These are phyloP conservation scores for Sphyrna mokarran DNA, from an alignment of 2,113 vertebrate genomes.

Conservation along the genomic window DNA sequence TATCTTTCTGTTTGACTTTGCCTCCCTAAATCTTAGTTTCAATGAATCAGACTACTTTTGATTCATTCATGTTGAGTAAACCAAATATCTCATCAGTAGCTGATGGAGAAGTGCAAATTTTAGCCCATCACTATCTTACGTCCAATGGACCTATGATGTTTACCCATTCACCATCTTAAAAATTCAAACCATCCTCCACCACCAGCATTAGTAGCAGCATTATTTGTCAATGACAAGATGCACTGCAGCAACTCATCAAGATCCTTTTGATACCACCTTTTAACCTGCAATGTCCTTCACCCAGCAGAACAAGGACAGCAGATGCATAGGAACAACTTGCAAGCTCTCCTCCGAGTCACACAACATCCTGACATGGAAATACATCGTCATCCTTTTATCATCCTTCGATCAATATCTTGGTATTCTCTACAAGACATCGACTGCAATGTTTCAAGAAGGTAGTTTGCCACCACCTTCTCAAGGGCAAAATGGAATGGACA, in stretches of 20 bases:
- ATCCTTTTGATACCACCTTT: background rate
- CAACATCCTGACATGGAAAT: too few relatives aligned
- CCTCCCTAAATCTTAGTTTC: background rate
- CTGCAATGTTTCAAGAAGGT: too few relatives aligned
- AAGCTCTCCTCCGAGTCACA: too few relatives aligned
- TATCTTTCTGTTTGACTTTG: background rate
- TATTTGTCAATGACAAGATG: too few relatives aligned
- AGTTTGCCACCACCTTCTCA: background rate
- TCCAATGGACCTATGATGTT: background rate
- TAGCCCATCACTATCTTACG: background rate
- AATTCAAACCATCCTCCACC: too few relatives aligned
- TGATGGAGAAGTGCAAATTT: background rate
- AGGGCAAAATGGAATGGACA: background rate
- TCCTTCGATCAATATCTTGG: too few relatives aligned
- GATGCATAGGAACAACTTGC: background rate
- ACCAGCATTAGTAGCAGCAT: too few relatives aligned
- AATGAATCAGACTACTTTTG: background rate
- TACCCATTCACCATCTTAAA: background rate
- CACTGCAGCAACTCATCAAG: too few relatives aligned
- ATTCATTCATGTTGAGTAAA: background rate
- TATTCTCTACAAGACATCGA: too few relatives aligned
- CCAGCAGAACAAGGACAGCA: background rate
- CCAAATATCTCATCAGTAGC: background rate
- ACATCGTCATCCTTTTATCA: too few relatives aligned
- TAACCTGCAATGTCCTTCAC: background rate